Evolutionary conservation across 2,113 vertebrate genomes (phyloP), one percentile per base, ranked within the genome.

Genomic region (Neolamprologus variostigma): DNA sequence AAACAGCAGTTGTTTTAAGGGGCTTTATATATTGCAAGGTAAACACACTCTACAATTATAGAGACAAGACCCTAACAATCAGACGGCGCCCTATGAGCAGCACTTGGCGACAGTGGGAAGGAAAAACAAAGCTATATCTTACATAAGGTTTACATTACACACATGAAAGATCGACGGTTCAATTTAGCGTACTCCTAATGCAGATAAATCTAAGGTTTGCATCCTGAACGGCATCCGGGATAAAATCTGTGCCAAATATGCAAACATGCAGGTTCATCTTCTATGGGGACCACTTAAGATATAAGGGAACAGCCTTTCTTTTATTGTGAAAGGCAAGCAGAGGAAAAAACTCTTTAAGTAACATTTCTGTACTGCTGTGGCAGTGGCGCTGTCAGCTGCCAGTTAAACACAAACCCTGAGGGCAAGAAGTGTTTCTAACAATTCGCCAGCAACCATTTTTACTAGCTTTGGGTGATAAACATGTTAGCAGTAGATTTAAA

Each of bases 291-390:
- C 8, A 16, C 68, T 73, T 73, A 1, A 45, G 37, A 73, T 45
- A 73, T 7, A 45, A 0, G 8, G n/a, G 8, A 0, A 23, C 37
- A 45, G 12, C 66, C 0, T 73, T 4, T 76, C 68, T 28, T 76
- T 76, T 76, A 28, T 47, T 76, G 40, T 76, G 40, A 76, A 76
- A 28, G 21, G 40, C 68, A 28, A 5, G 21, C 40, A 28, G 5
- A 47, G 40, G 68, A 28, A 76, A 42, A 47, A 26, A 45, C 2
- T 42, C 5, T 73, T 26, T 66, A 35, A 66, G 61, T 66, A n/a
- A 37, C 10, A 37, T 37, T n/a, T 66, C 31, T 37, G 61, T 73
- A 26, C 19, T 16, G 13, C 21, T 23, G 37, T 45, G 13, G 40
- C 21, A 47, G 68, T 76, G 23, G 14, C 0, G 8, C 1, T 28